A percentile compares a stretch with the other conserved stretches of the same genome.
These are phyloP conservation scores for Myotis brandtii DNA, from an alignment of 2,113 vertebrate genomes.

Conservation along the genomic window DNA sequence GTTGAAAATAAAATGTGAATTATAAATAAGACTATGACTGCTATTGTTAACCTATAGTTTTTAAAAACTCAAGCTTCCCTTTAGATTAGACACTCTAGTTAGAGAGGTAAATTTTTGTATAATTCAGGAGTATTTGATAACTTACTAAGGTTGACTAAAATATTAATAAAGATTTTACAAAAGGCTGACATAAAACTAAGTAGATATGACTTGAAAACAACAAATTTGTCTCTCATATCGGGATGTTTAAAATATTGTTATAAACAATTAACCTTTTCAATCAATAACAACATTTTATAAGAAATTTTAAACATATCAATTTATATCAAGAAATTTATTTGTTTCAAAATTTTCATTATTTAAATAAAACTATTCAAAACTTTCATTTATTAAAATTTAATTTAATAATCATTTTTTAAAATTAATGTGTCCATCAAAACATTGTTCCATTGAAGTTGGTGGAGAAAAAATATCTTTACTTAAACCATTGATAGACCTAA, in stretches of 20 bases:
- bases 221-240: not conserved
- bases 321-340: not conserved
- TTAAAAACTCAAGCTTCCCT: not conserved
- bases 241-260: not conserved
- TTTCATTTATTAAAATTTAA: not conserved
- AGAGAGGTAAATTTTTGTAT: not conserved
- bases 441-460: not conserved
- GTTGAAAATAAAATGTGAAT: not conserved
- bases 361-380: not conserved
- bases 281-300: not conserved
- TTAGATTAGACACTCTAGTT: not conserved
- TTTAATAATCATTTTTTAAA: not conserved
- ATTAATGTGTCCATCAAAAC: not conserved
- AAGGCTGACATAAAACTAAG: not conserved
- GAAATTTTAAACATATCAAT: not conserved
- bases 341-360: not conserved
- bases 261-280: not conserved
- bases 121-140: not conserved
- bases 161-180: not conserved
- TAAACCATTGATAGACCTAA: not conserved
- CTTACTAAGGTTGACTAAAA: not conserved
- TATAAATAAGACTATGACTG: not conserved
- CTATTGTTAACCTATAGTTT: not conserved
- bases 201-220: not conserved
- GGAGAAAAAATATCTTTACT: rapidly evolving